Evolutionary conservation across 2,113 vertebrate species (phyloP).

Genomic region (Siphamia tubifer): DNA sequence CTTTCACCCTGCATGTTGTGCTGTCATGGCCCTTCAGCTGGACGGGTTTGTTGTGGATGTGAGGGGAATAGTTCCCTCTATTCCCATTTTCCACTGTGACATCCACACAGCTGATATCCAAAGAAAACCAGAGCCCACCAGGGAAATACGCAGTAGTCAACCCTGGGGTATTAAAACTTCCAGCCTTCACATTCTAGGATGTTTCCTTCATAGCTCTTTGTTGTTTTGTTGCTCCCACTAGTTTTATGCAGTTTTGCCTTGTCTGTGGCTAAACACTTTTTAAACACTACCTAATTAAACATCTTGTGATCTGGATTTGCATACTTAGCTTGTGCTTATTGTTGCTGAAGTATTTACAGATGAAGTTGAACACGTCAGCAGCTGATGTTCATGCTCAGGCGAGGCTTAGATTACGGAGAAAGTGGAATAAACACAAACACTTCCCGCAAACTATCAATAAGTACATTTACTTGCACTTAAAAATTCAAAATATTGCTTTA

Average conservation of each 20-base stretch:
- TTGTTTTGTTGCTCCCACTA: slow-evolving; percentile 1
- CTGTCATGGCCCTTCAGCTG: neutral
- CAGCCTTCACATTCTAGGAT: slow-evolving; percentile 19
- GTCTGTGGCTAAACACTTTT: neutral
- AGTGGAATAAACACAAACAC: neutral
- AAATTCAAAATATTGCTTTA: too few species aligned
- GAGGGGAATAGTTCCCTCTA: slow-evolving; percentile 39
- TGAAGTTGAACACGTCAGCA: neutral
- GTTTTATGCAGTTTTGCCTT: neutral
- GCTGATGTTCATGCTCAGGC: too few species aligned
- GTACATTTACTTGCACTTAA: too few species aligned
- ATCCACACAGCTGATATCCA: slow-evolving; percentile 7
- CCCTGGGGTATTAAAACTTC: neutral
- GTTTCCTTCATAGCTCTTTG: neutral
- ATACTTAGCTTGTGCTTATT: slow-evolving; percentile 8
- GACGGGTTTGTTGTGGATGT: slow-evolving; percentile 2
- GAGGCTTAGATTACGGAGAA: too few species aligned
- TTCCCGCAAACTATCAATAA: neutral
- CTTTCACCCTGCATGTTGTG: neutral
- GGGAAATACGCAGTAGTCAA: slow-evolving; percentile 19
- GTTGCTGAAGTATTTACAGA: neutral
- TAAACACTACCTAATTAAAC: neutral
- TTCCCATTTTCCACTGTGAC: slow-evolving; percentile 33
- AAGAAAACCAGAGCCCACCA: neutral
- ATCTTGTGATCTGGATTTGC: slow-evolving; percentile 48